Evolutionary conservation across 2,113 vertebrate species (phyloP).

Genomic region (Mesembrinibis cayennensis): DNA sequence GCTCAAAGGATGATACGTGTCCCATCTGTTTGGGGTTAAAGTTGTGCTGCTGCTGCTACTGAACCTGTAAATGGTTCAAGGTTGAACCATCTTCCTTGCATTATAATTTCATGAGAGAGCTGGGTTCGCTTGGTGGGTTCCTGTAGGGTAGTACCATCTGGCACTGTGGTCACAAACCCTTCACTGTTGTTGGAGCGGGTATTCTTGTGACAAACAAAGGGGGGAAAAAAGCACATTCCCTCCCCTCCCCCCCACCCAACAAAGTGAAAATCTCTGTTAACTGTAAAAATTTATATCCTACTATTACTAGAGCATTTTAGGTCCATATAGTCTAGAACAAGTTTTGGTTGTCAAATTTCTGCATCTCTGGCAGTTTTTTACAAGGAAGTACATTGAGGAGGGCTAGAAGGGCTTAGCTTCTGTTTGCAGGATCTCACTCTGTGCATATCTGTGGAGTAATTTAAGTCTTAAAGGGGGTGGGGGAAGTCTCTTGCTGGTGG

Average conservation of each 20-base stretch:
- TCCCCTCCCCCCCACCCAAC: not conserved
- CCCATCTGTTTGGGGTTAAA: not conserved
- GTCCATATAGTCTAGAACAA: not conserved
- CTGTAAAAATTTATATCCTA: not conserved
- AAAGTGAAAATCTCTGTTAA: not conserved
- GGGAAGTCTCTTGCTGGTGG: not conserved
- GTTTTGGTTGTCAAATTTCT: not conserved
- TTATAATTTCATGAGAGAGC: rapidly evolving
- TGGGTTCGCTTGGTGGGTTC: not conserved
- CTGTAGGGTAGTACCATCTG: not conserved
- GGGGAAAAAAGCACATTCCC: rapidly evolving
- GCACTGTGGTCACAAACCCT: not conserved
- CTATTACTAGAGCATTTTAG: not conserved
- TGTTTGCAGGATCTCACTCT: not conserved
- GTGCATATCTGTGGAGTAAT: not conserved
- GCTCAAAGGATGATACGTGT: rapidly evolving
- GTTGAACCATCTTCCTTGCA: no score
- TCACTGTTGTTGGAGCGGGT: not conserved
- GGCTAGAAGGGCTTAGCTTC: not conserved
- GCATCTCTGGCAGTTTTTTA: not conserved
- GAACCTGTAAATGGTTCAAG: not conserved
- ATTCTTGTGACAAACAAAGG: not conserved
- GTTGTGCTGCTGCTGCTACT: not conserved
- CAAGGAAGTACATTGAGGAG: not conserved
- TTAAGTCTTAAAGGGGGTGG: not conserved